Evolutionary conservation across 2,888 invertebrate genomes (phyloP), one percentile per base, ranked within the genome.

Genomic region (Philaethria dido): DNA sequence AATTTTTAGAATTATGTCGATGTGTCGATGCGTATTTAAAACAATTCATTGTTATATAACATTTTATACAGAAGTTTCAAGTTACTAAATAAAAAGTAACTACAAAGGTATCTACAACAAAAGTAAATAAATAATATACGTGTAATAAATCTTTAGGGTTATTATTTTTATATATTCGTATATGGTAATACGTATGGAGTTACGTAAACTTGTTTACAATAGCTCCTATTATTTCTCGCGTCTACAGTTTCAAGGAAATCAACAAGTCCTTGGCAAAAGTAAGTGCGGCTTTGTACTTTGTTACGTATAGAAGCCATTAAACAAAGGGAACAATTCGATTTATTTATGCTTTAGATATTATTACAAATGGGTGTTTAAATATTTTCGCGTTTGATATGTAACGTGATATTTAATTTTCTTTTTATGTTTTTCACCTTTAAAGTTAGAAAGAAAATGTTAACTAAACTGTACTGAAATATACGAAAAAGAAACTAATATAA

Each of bases 311-410:
- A 64, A 64, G 42, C 64, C 64, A 42, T 57, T 57, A 11, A 33
- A 64, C 57, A 64, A 64, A 42, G 36, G 20, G 47, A 64, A 59
- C 29, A 64, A 64, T 33, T 36, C 3, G 14, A 57, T 64, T 39
- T n/a, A 48, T 64, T 59, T 59, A 42, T 42, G 64, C 25, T 48
- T 64, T 42, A n/a, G n/a, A 42, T 48, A 48, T 59, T 86, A 85
- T 86, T 84, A 85, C 84, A 77, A 82, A 81, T 42, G 42, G n/a
- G 25, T 36, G 11, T 72, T 77, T 75, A 76, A 80, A 84, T 85
- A 82, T 80, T 73, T 69, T 73, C 73, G 3, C n/a, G 22, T 42
- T 57, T 25, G 25, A 39, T 39, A 57, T 57, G 57, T 42, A 4
- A 42, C n/a, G 14, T 22, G 36, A 18, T 20, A 36, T 36, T 14